These are phyloP conservation scores for Battus philenor DNA, from an alignment of 1,140 invertebrate species.

Conservation along the genomic window DNA sequence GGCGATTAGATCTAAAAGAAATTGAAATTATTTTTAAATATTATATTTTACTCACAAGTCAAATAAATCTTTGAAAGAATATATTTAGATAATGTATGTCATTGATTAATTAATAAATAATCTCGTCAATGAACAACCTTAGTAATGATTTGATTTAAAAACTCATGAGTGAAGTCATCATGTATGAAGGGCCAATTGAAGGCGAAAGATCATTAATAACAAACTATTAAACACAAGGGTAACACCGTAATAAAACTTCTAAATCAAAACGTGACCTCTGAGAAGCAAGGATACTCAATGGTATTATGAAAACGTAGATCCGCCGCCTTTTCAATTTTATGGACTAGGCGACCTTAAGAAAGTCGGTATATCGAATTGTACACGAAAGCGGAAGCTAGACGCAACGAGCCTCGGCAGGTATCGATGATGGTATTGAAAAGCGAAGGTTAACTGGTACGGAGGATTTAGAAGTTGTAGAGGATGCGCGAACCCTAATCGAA, in stretches of 20 bases:
- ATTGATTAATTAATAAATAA: too few relatives aligned
- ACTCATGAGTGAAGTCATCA: too few relatives aligned
- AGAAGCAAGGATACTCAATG: conserved; percentile 48
- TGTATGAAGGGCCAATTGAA: conserved; percentile 2
- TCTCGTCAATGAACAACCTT: too few relatives aligned
- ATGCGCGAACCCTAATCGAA: conserved; percentile 62
- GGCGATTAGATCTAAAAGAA: too few relatives aligned
- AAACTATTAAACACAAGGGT: conserved; percentile 56
- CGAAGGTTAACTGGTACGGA: conserved; percentile 52
- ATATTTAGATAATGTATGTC: too few relatives aligned
- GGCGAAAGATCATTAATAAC: conserved; percentile 3
- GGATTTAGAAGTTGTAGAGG: conserved; percentile 44
- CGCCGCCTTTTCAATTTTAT: conserved; percentile 61
- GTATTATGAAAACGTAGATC: conserved; percentile 59
- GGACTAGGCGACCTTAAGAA: conserved; percentile 62
- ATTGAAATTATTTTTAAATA: too few relatives aligned
- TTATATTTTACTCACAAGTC: too few relatives aligned
- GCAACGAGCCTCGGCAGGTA: conserved; percentile 40
- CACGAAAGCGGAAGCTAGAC: conserved; percentile 66
- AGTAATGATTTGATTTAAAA: too few relatives aligned
- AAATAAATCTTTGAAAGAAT: too few relatives aligned
- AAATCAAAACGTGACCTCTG: conserved; percentile 58
- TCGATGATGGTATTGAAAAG: conserved; percentile 36
- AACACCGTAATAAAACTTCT: conserved; percentile 67
- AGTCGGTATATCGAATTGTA: conserved; percentile 42